Conservation (phyloP, 2,113 vertebrate species). For the Narcine bancroftii region DNA sequence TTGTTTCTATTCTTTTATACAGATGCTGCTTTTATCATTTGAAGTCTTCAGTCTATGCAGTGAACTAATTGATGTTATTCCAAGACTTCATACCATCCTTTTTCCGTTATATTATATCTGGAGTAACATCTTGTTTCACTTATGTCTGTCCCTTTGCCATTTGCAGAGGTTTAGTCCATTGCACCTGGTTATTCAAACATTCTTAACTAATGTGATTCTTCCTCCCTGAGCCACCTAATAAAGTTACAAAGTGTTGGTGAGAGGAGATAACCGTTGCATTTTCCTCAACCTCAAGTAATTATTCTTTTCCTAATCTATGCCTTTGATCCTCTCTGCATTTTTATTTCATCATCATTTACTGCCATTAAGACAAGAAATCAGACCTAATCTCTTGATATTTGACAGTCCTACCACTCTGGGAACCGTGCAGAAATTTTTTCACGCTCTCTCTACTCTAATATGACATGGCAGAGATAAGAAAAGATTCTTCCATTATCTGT, state of each 20-base stretch:
- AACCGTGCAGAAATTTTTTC: too few relatives aligned
- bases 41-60: background rate
- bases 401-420: too few relatives aligned
- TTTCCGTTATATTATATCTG: background rate
- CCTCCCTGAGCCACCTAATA: background rate
- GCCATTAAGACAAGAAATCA: background rate
- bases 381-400: background rate
- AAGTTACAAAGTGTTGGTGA: background rate
- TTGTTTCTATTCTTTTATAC: background rate
- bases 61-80: conserved; percentile 15
- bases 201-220: background rate
- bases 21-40: conserved; percentile 2
- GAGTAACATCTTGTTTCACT: conserved; percentile 1
- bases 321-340: background rate
- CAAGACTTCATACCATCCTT: background rate
- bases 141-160: background rate
- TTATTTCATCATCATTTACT: background rate
- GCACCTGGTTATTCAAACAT: background rate
- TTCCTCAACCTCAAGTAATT: background rate
- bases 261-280: background rate
- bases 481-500: background rate
- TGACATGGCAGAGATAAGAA: background rate
- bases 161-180: background rate
- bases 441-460: background rate
- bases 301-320: background rate